These are phyloP conservation scores for Vicugna pacos DNA, from an alignment of 2,113 vertebrate genomes.

Conservation along the genomic window DNA sequence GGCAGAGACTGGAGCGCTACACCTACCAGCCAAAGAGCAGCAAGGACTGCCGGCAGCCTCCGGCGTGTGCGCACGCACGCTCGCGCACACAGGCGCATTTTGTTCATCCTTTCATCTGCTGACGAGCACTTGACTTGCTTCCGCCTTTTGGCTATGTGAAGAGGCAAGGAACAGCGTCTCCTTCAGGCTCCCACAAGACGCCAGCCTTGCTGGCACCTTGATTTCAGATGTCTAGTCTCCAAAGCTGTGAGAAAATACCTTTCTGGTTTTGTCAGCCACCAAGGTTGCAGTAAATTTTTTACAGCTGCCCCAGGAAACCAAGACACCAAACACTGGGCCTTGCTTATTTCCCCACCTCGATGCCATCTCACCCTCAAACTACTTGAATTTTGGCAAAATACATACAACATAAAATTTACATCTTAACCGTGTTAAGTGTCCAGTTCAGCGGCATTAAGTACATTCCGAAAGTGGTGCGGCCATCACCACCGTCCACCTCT, in stretches of 20 bases:
- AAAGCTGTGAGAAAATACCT: not conserved
- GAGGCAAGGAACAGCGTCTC: not conserved
- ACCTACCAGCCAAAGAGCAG: not conserved
- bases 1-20: not conserved
- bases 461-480: fast-evolving
- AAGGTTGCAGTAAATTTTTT: not conserved
- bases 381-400: not conserved
- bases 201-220: not conserved
- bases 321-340: not conserved
- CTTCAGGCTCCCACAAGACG: not conserved
- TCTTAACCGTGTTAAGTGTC: not conserved
- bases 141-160: not conserved
- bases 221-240: not conserved
- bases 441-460: not conserved
- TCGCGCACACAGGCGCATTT: not conserved
- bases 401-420: not conserved
- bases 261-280: not conserved
- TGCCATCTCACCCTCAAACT: not conserved
- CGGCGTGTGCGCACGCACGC: too few species aligned
- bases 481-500: too few species aligned
- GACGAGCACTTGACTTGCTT: not conserved
- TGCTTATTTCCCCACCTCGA: too few species aligned
- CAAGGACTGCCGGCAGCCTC: too few species aligned
- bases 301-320: not conserved
- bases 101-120: not conserved